Conservation (phyloP, 2,888 invertebrate species). For the Caenorhabditis japonica region DNA sequence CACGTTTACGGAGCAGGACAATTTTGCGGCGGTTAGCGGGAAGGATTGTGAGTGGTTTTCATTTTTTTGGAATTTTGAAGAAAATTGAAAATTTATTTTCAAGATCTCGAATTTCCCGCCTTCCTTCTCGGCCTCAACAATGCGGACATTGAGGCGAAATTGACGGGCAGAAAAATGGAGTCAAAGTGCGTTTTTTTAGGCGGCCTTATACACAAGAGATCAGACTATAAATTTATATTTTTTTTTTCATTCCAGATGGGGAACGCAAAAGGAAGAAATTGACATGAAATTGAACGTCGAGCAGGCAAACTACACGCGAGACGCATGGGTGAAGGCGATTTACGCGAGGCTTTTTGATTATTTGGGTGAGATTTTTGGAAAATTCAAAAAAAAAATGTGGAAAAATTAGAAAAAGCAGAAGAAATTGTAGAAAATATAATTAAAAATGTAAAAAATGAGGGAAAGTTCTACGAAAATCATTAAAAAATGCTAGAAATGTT, state of each 20-base stretch:
- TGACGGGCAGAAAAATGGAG: constrained; percentile 82
- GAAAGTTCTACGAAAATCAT: too few relatives aligned
- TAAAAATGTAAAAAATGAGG: too few relatives aligned
- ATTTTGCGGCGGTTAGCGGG: constrained; percentile 81
- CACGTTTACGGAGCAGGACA: constrained; percentile 80
- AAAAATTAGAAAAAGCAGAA: too few relatives aligned
- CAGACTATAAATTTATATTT: neutral
- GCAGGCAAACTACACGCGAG: constrained; percentile 82
- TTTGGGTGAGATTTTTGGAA: constrained; percentile 78
- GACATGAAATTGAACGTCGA: constrained; percentile 83
- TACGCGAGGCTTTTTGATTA: constrained; percentile 83
- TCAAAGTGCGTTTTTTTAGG: constrained; percentile 42
- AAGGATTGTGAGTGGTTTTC: constrained; percentile 80
- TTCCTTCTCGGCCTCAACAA: constrained; percentile 81
- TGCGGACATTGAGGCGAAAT: constrained; percentile 81
- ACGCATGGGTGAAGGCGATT: constrained; percentile 83
- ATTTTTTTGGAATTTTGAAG: neutral
- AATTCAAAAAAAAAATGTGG: neutral
- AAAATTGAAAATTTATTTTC: constrained; percentile 15
- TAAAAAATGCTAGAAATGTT: neutral
- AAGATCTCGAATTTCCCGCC: constrained; percentile 82
- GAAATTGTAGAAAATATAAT: too few relatives aligned
- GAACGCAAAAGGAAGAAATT: constrained; percentile 82
- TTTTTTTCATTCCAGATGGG: constrained; percentile 80
- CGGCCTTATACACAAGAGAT: neutral